Evolutionary conservation across 2,113 vertebrate genomes (phyloP), one percentile per base, ranked within the genome.

Genomic region (Eulemur rufifrons): DNA sequence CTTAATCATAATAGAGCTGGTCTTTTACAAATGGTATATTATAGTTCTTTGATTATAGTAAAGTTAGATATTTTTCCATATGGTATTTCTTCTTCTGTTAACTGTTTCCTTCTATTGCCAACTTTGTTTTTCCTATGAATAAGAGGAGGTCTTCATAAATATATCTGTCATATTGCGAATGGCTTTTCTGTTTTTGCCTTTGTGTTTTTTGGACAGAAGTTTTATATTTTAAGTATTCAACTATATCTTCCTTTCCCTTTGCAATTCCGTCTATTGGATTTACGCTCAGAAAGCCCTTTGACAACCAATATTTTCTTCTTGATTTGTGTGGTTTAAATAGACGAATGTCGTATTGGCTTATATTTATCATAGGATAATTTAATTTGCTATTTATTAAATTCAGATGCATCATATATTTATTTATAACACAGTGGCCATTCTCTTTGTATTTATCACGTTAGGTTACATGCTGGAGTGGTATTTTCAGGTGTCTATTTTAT

Each of bases 181-280:
- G 25, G 39, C 81, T 85, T 73, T 82, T 23, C 21, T 86, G 61
- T 23, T 61, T 63, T 89, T 86, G 66, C 68, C 66, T 89, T 64
- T 81, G 32, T 54, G 66, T 63, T 83, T 87, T 88, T 80, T 63
- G 71, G 68, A 84, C 34, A 91, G 23, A 61, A 86, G 34, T 64
- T 94, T 92, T 29, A 13, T 76, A 69, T 88, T 87, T 95, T 59
- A 80, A 93, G 25, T 81, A 52, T 47, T 69, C 50, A 63, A 52
- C 82, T 77, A n/a, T 32, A 23, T 64, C 39, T 84, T 0, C 11
- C 45, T 56, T 64, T 32, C 52, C 11, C 14, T 63, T 83, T 78
- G 54, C 0, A 82, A 32, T 34, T 56, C n/a, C 32, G 71, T 86
- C 56, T 54, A 23, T 17, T 64, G 27, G 37, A 52, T 71, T 87